A percentile compares a stretch with the other conserved stretches of the same genome.
phyloP scores from a whole-genome alignment of 2,888 invertebrate genomes.

The Rhynchonema sp. region DNA sequence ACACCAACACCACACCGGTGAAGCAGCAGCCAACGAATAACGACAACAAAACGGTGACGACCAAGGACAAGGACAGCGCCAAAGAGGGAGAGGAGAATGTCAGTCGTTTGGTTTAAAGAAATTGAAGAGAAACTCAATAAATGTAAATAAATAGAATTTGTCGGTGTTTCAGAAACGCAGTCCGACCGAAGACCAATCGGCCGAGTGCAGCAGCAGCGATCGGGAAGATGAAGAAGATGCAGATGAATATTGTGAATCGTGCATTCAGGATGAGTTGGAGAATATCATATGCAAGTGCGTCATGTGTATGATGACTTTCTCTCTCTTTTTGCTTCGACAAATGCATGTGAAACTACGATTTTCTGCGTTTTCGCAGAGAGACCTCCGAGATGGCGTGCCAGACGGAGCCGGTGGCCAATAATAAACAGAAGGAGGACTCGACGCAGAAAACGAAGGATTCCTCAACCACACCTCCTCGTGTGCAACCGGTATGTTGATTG shows the following conservation, averaged over 20 bases:
- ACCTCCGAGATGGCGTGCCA: conserved; percentile 3
- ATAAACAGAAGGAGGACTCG: not conserved
- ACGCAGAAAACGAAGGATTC: not conserved
- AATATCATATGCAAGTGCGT: not conserved
- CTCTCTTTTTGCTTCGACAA: not conserved
- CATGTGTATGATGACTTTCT: not conserved
- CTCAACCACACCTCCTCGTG: no score
- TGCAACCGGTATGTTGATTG: no score
- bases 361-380: not conserved
- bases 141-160: no score
- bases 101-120: no score
- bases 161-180: no score
- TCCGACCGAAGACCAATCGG: not conserved
- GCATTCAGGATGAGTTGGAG: conserved; percentile 8
- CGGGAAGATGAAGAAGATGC: conserved; percentile 1
- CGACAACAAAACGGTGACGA: not conserved
- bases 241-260: conserved; percentile 6
- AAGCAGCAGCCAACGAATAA: not conserved
- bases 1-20: not conserved
- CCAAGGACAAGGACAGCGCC: not conserved
- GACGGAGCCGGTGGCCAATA: conserved; percentile 1
- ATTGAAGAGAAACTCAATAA: no score
- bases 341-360: no score
- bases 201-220: not conserved
- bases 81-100: not conserved